phyloP scores from a whole-genome alignment of 1,140 invertebrate species.

The Lasaia peninsularis region DNA sequence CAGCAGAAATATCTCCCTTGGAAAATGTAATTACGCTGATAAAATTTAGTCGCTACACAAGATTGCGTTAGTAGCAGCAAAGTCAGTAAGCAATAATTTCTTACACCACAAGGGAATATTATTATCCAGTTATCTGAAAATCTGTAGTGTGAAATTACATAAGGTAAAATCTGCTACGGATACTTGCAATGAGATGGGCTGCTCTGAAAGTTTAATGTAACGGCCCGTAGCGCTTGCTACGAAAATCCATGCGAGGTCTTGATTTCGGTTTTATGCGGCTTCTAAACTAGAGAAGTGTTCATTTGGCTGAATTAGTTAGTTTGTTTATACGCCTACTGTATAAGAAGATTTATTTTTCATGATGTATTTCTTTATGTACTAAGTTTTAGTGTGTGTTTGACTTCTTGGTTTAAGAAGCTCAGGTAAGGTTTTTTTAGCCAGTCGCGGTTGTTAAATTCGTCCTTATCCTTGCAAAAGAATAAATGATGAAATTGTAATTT shows the following conservation, averaged over 20 bases:
- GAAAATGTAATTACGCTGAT: background rate
- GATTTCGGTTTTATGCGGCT: slow-evolving; percentile 50
- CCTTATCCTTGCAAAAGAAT: no score
- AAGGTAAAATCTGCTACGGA: slow-evolving; percentile 45
- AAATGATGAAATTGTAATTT: no score
- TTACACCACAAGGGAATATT: slow-evolving; percentile 27
- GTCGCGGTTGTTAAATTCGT: no score
- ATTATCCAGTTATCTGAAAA: slow-evolving; percentile 46
- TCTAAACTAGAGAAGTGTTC: slow-evolving; percentile 32
- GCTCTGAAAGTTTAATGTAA: slow-evolving; percentile 63
- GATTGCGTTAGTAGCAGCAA: background rate
- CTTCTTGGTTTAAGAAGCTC: background rate
- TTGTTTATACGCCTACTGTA: slow-evolving; percentile 17
- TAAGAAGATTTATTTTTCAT: slow-evolving; percentile 1
- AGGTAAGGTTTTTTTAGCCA: no score
- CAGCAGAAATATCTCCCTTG: background rate
- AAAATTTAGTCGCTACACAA: background rate
- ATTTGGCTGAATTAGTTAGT: slow-evolving; percentile 32
- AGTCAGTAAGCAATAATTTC: slow-evolving; percentile 4
- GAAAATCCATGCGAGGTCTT: slow-evolving; percentile 46
- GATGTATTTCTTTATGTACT: no score
- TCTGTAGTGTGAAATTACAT: slow-evolving; percentile 60
- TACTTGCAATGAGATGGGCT: slow-evolving; percentile 40
- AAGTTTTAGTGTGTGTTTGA: no score
- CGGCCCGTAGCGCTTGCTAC: slow-evolving; percentile 43